Evolutionary conservation across 1,140 invertebrate genomes (phyloP), one percentile per base, ranked within the genome.

Genomic region (Orchesella cincta): DNA sequence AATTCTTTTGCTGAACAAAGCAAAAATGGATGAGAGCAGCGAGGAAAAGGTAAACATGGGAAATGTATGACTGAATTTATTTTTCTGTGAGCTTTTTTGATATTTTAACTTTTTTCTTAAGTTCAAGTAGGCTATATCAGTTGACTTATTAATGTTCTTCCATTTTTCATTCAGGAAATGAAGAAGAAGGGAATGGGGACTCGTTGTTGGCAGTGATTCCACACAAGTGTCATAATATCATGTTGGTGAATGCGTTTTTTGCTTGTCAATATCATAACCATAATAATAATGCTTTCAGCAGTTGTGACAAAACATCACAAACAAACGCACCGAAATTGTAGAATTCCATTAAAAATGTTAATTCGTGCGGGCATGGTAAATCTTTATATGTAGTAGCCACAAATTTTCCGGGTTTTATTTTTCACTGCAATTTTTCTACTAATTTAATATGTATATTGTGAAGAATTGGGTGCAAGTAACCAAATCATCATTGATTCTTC

Each of bases 251-350:
- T 46, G 39, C 18, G 18, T 46, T 46, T 46, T 46, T n/a, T n/a
- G 5, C 39, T 46, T 46, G 39, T 46, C 39, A 46, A 46, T 46
- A 46, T 46, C 5, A 46, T 46, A 46, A 46, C 52, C 52, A n/a
- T 57, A 57, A 57, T 57, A 26, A 46, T 46, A 20, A 57, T 26
- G 23, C 52, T 57, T 57, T 57, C 52, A 57, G 23, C 52, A 57
- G 52, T 57, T 57, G 52, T 57, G 52, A 57, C 23, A 57, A 57
- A 26, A 57, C 23, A 57, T 57, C 52, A 57, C 3, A 57, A 57
- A 23, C 23, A 57, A 57, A 46, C 8, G 20, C 20, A 46, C 8
- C 8, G 52, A 57, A 14, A n/a, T 57, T 26, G 14, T 57, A 23
- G 23, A 57, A 26, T 23, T 3, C 23, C 23, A 26, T 57, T 23